These are phyloP conservation scores for Pseudomyrmex flavicornis DNA, from an alignment of 1,140 invertebrate species.

Conservation along the genomic window DNA sequence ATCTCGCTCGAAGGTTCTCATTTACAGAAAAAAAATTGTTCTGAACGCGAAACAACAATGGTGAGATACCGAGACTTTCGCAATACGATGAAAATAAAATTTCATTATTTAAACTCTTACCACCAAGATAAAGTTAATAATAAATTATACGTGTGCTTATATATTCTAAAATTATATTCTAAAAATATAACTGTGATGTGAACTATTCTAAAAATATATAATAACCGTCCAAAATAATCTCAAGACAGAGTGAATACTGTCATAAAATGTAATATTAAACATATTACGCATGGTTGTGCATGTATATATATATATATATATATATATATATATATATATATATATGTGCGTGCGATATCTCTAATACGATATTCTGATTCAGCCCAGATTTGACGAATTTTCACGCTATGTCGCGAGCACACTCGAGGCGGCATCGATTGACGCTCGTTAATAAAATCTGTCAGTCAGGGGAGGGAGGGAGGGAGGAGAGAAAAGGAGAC, in stretches of 20 bases:
- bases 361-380: not conserved
- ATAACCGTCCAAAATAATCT: not conserved
- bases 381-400: not conserved
- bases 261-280: not conserved
- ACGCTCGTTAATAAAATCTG: conserved; percentile 54
- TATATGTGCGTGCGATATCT: not conserved
- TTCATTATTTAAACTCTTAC: not conserved
- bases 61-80: not conserved
- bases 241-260: not conserved
- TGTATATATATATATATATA: too few species aligned
- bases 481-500: not conserved
- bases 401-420: not conserved
- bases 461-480: not conserved
- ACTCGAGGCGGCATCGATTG: conserved; percentile 29
- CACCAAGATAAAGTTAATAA: too few species aligned
- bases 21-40: not conserved
- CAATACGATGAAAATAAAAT: not conserved
- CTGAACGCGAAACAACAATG: not conserved
- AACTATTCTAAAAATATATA: too few species aligned
- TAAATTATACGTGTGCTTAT: not conserved
- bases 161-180: not conserved
- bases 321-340: too few species aligned
- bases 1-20: not conserved
- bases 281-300: not conserved
- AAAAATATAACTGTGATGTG: too few species aligned